Evolutionary conservation across 1,140 invertebrate species (phyloP), one percentile per base, ranked within the genome.

Genomic region (Conus betulinus): DNA sequence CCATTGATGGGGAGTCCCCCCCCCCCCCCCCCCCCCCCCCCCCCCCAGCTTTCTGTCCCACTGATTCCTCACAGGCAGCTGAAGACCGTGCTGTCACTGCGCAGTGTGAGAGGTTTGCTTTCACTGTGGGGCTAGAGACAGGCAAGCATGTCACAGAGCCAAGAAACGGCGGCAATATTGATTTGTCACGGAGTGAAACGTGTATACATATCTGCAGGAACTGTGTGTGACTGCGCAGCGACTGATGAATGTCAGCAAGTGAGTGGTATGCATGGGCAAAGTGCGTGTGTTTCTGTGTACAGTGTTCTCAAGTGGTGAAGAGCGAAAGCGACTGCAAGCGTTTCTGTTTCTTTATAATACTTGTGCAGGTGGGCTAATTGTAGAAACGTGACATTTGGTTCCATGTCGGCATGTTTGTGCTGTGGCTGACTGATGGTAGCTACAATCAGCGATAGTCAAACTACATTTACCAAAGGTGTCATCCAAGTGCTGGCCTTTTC

Each of bases 131-230:
- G 11, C 8, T 71, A 71, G 67, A 71, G 11, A 10, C 39, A n/a
- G 13, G 67, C 7, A 71, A 23, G 23, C 67, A 20, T 71, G 0
- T 71, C 67, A 71, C 7, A 20, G 57, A 11, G 57, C 15, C 57
- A 23, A 23, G 67, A 71, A 71, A 17, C 23, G 2, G 15, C 6
- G 67, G 7, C 15, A 23, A 20, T n/a, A 7, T 71, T 11, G 67
- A 20, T 71, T 20, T 71, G 57, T 71, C 23, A 23, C 67, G 10
- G 23, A n/a, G 67, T 71, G 67, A 23, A n/a, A 7, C 23, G 6
- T 13, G 67, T 71, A 71, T 71, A 71, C 67, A 71, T 71, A 71
- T 71, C 67, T 71, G 67, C 67, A 71, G 67, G 23, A 71, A 71
- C 23, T 71, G 20, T 20, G 67, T 60, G 23, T 20, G 67, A 71